Evolutionary conservation across 2,797 vertebrate species (phyloP), one percentile per base, ranked within the genome.

Genomic region (Mormyrops attenuatus): DNA sequence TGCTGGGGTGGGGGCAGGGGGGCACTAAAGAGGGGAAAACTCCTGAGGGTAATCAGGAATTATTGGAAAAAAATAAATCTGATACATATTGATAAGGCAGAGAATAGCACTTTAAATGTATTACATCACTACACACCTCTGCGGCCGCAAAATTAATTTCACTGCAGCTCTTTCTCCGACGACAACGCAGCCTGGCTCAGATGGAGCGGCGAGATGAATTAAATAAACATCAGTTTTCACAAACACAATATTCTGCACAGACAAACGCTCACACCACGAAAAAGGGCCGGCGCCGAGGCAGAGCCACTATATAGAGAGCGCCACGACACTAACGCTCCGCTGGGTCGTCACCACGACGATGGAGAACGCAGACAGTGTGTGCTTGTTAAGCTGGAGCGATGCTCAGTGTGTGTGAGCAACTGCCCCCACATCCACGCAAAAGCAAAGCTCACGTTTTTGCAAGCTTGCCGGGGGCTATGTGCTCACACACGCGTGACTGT

Each of bases 21-120:
- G 7, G 86, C 26, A 44, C 50, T 87, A 55, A 26, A 60, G 47
- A 7, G 52, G 34, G 53, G 52, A 17, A 44, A 60, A 87, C 55
- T 87, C 53, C 86, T n/a, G 55, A 63, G 52, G 55, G 86, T 60
- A n/a, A 87, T 87, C 53, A 60, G 22, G 20, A 53, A 22, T 87
- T 41, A 87, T n/a, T 41, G 86, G 52, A 13, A 87, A 57, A 60
- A 55, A 87, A 60, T 87, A 44, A 87, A 87, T 60, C 30, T 57
- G 52, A 60, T 44, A 20, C 26, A 87, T 57, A 41, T 13, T 17
- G 86, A 87, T 60, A 87, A 57, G 8, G 86, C 22, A 87, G 50
- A 63, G 34, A 41, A 20, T 63, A 44, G 2, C 34, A 44, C 85
- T 26, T 88, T 44, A 77, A n/a, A 50, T n/a, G 82, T 50, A 50